These are phyloP conservation scores for Enteromius trimaculatus DNA, from an alignment of 2,797 vertebrate species.

Conservation along the genomic window DNA sequence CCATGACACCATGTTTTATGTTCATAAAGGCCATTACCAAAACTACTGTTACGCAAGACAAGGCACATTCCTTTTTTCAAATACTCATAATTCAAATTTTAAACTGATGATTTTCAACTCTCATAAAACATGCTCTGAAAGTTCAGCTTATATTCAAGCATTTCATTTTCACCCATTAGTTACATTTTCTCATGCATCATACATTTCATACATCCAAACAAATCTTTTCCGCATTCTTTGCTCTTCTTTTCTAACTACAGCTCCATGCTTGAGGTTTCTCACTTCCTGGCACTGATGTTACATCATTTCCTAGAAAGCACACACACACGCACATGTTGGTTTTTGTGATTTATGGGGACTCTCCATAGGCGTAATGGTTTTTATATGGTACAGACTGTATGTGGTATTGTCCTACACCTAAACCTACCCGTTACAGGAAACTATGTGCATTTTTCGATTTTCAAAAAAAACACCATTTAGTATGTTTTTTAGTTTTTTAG, in stretches of 20 bases:
- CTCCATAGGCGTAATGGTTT: no score
- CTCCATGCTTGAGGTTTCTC: background rate
- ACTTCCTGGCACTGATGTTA: background rate
- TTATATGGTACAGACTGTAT: no score
- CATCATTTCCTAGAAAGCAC: constrained; percentile 2
- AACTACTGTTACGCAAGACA: constrained; percentile 12
- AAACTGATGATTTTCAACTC: background rate
- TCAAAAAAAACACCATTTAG: no score
- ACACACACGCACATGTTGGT: no score
- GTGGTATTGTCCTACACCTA: no score
- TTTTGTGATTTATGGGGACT: no score
- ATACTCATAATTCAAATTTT: background rate
- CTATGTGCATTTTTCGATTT: no score
- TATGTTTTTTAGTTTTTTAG: no score
- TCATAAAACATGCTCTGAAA: background rate
- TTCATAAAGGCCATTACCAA: constrained; percentile 4
- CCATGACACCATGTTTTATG: background rate
- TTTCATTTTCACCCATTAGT: background rate
- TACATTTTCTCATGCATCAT: background rate
- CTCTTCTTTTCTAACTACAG: background rate
- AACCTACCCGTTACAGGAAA: no score
- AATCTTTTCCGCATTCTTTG: background rate
- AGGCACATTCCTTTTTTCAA: background rate
- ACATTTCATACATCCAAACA: background rate
- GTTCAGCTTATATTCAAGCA: background rate